phyloP scores from a whole-genome alignment of 2,113 vertebrate genomes.

The Taxidea taxus region DNA sequence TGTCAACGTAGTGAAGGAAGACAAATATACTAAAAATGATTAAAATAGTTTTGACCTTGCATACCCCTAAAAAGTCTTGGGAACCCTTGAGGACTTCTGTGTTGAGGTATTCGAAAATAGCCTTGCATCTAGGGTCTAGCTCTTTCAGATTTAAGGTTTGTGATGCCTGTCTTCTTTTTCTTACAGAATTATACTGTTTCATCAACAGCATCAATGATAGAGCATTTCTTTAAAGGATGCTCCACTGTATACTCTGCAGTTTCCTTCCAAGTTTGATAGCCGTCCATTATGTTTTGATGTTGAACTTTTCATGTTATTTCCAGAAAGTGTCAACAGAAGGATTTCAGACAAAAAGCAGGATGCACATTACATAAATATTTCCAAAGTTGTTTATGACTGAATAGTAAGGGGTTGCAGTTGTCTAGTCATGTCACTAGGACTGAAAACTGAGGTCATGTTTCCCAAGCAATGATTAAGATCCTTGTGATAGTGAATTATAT shows the following conservation, averaged over 20 bases:
- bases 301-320: slow-evolving; percentile 39
- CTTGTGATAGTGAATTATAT: not conserved
- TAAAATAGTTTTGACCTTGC: not conserved
- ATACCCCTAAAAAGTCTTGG: not conserved
- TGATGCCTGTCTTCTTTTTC: not conserved
- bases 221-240: not conserved
- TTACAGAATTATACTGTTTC: not conserved
- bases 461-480: not conserved
- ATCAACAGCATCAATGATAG: not conserved
- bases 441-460: not conserved
- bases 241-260: not conserved
- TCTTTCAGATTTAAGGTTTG: not conserved
- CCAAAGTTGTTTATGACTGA: not conserved
- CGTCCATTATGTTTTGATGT: not conserved
- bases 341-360: not conserved
- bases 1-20: not conserved
- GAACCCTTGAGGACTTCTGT: not conserved
- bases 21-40: not conserved
- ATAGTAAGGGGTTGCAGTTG: not conserved
- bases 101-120: not conserved
- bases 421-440: not conserved
- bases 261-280: not conserved
- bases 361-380: not conserved
- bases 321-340: not conserved
- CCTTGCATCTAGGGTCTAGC: not conserved